These are phyloP conservation scores for Cyanoramphus novaezelandiae DNA, from an alignment of 2,113 vertebrate species.

Conservation along the genomic window DNA sequence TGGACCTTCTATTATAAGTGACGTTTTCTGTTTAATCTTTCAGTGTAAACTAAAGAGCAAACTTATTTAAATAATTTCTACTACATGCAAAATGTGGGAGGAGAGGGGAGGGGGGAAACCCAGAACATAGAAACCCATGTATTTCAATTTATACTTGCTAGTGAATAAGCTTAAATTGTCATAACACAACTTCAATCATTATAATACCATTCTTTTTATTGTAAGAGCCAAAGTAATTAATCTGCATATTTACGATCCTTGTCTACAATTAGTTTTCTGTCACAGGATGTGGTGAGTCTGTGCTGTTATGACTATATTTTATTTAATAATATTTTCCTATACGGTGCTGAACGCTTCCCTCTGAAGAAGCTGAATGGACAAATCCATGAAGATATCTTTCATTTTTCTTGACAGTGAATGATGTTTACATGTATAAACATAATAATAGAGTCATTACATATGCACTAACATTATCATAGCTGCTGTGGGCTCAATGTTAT, in stretches of 20 bases:
- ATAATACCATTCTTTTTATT: constrained; percentile 22
- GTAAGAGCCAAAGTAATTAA: constrained; percentile 37
- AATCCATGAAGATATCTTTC: constrained; percentile 71
- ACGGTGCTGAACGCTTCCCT: constrained; percentile 56
- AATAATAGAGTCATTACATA: constrained; percentile 73
- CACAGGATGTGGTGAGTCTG: neutral
- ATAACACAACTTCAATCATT: neutral
- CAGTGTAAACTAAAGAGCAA: neutral
- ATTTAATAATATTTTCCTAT: constrained; percentile 58
- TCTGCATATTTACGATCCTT: constrained; percentile 21
- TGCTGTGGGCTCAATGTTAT: constrained; percentile 43
- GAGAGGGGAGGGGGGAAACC: neutral
- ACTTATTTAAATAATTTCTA: neutral
- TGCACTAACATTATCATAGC: constrained; percentile 58
- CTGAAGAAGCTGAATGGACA: constrained; percentile 75
- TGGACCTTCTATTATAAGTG: neutral
- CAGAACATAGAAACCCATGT: neutral
- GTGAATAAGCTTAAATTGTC: constrained; percentile 24
- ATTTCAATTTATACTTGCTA: constrained; percentile 13
- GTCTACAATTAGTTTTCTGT: constrained; percentile 17
- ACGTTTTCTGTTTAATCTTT: neutral
- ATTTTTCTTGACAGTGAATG: constrained; percentile 71
- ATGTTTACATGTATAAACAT: constrained; percentile 74
- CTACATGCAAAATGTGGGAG: neutral
- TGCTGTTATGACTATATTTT: constrained; percentile 25